Base-by-base conservation (phyloP, 2,888 invertebrate species). In the Protodeltote pygarga region DNA sequence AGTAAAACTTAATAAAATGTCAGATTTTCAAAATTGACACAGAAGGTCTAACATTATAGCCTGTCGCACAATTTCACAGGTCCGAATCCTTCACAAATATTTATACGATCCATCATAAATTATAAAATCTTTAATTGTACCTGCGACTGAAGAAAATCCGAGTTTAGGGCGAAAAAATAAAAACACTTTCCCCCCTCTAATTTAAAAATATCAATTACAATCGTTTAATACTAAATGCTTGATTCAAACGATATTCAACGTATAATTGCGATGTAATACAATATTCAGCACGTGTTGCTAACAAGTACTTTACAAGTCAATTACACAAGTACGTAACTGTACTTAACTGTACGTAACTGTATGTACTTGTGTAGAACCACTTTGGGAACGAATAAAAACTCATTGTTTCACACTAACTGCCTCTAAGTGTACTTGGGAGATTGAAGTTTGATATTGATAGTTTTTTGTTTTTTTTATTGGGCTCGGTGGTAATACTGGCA, bases 261-360 rank as follows among this genome's bases (percentile, higher is more conserved):
- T 46, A 50, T 67, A 65, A 65, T 55, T 67, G 48, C 44, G 33
- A 14, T 50, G 53, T 53, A 46, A 65, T 48, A 58, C 55, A 62
- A 64, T 59, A 58, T 57, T 53, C 21, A 73, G 65, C 75, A 74
- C 79, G 73, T 72, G 73, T 71, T 70, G 54, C 28, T 39, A 60
- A 47, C 55, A 28, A 76, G 73, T 47, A 65, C 65, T 73, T 73
- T 71, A 51, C 61, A 75, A 72, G 58, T 73, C 71, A 62, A 73
- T n/a, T n/a, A 63, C 72, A 81, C 78, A 73, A 81, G 79, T 77
- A 75, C 67, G 57, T 55, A 59, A 63, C 49, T 63, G 35, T 58
- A 55, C 59, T 64, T 62, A 51, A 62, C n/a, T n/a, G 79, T 77
- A 75, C 67, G 57, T 55, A 59, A 63, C 49, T 63, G 35, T 58